phyloP scores from a whole-genome alignment of 2,888 invertebrate genomes.

The Trichogramma dendrolimi region DNA sequence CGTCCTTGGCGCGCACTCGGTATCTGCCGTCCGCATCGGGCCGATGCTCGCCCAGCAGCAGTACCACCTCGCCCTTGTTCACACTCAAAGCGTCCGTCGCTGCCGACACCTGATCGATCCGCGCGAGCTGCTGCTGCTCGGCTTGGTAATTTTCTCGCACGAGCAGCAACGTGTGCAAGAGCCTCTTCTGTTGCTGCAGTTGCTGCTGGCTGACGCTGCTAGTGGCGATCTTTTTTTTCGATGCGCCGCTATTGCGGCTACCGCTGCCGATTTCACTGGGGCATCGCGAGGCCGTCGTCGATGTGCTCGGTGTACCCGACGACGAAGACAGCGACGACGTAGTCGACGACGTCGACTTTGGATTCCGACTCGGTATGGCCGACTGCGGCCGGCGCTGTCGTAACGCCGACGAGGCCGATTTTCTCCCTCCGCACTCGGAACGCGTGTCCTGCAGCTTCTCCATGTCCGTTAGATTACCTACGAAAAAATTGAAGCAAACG shows the following conservation, averaged over 20 bases:
- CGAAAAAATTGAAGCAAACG: neutral
- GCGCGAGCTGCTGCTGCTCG: neutral
- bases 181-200: neutral
- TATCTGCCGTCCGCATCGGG: conserved; percentile 64
- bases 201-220: conserved; percentile 6
- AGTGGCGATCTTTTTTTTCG: too few relatives aligned
- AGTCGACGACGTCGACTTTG: too few relatives aligned
- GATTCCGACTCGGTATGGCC: neutral
- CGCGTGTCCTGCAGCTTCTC: conserved; percentile 66
- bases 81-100: conserved; percentile 10
- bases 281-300: neutral
- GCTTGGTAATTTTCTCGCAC: too few relatives aligned
- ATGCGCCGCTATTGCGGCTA: neutral
- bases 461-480: conserved; percentile 72
- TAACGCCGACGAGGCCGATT: conserved; percentile 41
- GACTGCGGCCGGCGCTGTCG: neutral
- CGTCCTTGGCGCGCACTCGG: conserved; percentile 68
- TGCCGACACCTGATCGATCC: neutral
- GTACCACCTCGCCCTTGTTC: conserved; percentile 58
- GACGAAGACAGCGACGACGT: neutral
- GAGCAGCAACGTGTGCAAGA: neutral
- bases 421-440: conserved; percentile 64
- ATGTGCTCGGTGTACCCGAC: neutral
- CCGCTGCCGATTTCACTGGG: neutral
- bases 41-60: conserved; percentile 58